These are phyloP conservation scores for Oophaga sylvatica DNA, from an alignment of 2,797 vertebrate genomes.

Conservation along the genomic window DNA sequence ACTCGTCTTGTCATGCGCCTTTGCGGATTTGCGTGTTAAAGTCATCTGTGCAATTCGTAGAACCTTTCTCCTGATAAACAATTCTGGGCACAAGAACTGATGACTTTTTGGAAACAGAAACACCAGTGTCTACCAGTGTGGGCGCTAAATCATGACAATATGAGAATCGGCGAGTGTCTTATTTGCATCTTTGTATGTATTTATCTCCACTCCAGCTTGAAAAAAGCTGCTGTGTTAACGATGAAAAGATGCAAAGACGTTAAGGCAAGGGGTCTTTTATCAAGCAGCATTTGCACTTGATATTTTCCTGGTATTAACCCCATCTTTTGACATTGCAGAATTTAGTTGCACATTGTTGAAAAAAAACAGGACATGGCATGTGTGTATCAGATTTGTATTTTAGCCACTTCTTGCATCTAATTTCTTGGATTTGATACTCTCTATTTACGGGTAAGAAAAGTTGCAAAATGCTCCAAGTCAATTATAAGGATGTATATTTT, in stretches of 20 bases:
- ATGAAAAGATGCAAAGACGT: background rate
- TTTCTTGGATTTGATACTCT: too few relatives aligned
- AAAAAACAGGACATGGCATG: background rate
- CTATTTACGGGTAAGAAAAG: too few relatives aligned
- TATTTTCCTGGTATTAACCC: background rate
- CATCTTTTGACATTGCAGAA: background rate
- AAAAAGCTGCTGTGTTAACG: background rate
- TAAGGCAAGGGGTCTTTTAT: background rate
- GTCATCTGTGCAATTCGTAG: background rate
- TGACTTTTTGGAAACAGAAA: background rate
- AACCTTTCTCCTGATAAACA: background rate
- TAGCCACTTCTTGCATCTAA: too few relatives aligned
- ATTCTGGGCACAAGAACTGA: background rate
- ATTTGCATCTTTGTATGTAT: conserved; percentile 32
- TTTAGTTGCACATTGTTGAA: background rate
- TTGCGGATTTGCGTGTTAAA: background rate
- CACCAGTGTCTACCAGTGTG: conserved; percentile 1
- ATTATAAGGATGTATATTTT: too few relatives aligned
- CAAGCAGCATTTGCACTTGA: background rate
- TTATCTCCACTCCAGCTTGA: conserved; percentile 23
- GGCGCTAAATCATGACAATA: background rate
- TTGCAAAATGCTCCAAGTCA: too few relatives aligned
- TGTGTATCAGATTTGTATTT: background rate
- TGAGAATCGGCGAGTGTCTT: background rate
- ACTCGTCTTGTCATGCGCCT: background rate